Evolutionary conservation across 2,888 invertebrate genomes (phyloP), one percentile per base, ranked within the genome.

Genomic region (Agrilus mali): DNA sequence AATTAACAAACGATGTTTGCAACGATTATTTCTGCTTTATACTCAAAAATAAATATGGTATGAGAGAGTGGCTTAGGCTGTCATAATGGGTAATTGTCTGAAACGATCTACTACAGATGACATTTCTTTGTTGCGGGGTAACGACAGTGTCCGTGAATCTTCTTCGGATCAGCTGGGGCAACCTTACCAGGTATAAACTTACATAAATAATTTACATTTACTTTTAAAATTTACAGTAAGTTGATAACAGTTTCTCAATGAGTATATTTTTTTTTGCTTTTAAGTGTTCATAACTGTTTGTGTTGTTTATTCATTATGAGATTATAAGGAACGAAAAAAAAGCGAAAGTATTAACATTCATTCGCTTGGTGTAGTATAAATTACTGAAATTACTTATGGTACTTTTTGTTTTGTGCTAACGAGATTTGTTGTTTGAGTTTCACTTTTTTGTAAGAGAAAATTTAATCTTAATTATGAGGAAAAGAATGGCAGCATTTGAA

Each of bases 31-130:
- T 27, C 27, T 27, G 27, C 10, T 27, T 4, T 5, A 27, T 10
- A 27, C 10, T 27, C 27, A 44, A 46, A 44, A 42, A 36, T 40
- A 48, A 40, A 43, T 50, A 55, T 50, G 48, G 51, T 52, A 50
- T 63, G 60, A 57, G 59, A 55, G 58, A 56, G 55, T 59, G 59
- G 61, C 59, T 50, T 56, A 51, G 53, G 51, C 52, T 55, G 55
- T 53, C 53, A 60, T 44, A 43, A 82, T 82, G 82, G 82, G 82
- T 56, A 82, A 82, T 66, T 82, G 82, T 59, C 68, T 82, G 52
- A 81, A 80, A 67, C 73, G 80, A 51, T 73, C 72, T 45, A 74
- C 74, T 50, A 71, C 74, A 43, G 78, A 78, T 63, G 78, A 78
- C 63, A 76, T 78, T 55, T 78, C 78, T 41, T 66, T 78, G 42